Conservation (phyloP, 2,113 vertebrate genomes). For the Steatornis caripensis region DNA sequence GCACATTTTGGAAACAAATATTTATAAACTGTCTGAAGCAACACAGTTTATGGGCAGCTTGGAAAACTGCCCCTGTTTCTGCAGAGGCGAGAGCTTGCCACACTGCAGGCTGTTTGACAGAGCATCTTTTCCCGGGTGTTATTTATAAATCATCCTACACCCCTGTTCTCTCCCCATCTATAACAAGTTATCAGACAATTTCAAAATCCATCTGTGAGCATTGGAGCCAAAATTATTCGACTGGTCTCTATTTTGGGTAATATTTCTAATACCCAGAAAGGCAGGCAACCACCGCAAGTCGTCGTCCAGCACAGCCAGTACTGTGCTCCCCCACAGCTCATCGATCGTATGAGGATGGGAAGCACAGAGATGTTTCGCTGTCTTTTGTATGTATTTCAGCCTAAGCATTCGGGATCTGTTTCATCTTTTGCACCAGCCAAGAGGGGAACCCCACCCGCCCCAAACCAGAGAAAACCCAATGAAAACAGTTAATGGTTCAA, state of each 20-base stretch:
- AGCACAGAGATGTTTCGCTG: background rate
- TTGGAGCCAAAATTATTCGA: background rate
- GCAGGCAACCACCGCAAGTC: background rate
- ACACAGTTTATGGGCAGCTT: background rate
- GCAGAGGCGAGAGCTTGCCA: background rate
- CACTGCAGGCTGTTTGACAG: background rate
- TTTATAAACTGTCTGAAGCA: constrained; percentile 16
- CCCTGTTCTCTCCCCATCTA: background rate
- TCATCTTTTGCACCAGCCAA: background rate
- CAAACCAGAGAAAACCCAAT: background rate
- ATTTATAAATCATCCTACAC: background rate
- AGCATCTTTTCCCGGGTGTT: background rate
- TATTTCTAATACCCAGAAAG: background rate
- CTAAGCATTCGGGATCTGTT: background rate
- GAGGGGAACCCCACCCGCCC: no score
- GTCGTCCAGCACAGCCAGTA: background rate
- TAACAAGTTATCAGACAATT: background rate
- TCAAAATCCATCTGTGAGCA: background rate
- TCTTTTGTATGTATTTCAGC: background rate
- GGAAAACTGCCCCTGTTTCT: background rate
- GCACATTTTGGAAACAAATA: background rate
- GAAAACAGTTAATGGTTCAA: background rate
- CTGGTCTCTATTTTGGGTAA: background rate
- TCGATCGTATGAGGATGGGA: accelerated
- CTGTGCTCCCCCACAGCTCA: background rate